Evolutionary conservation across 2,888 invertebrate species (phyloP), one percentile per base, ranked within the genome.

Genomic region (Linnaemya tessellans): DNA sequence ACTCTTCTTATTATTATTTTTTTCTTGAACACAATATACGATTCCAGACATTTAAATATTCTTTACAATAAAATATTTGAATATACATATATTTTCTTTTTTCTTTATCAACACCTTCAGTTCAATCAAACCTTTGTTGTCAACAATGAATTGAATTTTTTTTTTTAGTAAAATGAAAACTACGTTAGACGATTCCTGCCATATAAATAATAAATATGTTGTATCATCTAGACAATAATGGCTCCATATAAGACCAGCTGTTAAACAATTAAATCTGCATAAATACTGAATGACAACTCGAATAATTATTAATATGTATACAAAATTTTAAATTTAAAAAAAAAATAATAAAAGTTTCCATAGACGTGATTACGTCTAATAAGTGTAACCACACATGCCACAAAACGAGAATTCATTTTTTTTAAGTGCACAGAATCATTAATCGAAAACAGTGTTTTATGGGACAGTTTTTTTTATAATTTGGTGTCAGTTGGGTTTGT

Each of bases 81-180:
- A 46, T 60, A 4, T 20, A 35, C n/a, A n/a, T n/a, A n/a, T n/a
- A n/a, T n/a, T n/a, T n/a, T n/a, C 46, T 60, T 73, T 35, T 73
- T 5, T 30, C 15, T 38, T 54, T 20, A 18, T 65, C 35, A 22
- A 54, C 56, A 51, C 15, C 73, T 73, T 73, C 25, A 46, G 18
- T 3, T 38, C 20, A 22, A 54, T 38, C 20, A 22, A 54, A 3
- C n/a, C 49, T 38, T 73, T 60, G 43, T 67, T 60, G 25, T 15
- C n/a, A 78, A 78, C 70, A 79, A 70, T 35, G 43, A 0, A 43
- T 43, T 3, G 20, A 15, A 43, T 22, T 22, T 35, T 67, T 56
- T n/a, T 30, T 58, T 15, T 54, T n/a, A 9, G n/a, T 49, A 35
- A 68, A 68, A 51, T 25, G 0, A 18, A 49, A 54, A 41, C 49